phyloP scores from a whole-genome alignment of 1,140 invertebrate genomes.

The Nasonia vitripennis region DNA sequence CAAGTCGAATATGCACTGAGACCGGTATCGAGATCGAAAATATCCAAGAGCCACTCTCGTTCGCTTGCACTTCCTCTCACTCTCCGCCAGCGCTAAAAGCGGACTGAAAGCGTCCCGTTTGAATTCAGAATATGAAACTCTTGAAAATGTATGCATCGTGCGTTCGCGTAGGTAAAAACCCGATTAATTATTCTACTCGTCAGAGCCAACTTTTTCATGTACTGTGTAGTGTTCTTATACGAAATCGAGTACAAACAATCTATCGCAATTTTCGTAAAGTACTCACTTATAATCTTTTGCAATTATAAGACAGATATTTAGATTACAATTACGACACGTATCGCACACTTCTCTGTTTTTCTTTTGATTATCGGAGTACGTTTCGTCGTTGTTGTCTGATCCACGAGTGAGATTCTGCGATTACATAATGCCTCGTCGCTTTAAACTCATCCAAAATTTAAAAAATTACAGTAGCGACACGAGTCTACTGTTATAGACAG shows the following conservation, averaged over 20 bases:
- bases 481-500: background rate
- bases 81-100: background rate
- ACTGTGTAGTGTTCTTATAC: background rate
- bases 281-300: too few species aligned
- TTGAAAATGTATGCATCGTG: background rate
- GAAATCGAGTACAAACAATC: too few species aligned
- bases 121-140: constrained; percentile 4
- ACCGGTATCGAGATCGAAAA: constrained; percentile 20
- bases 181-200: background rate
- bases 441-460: background rate
- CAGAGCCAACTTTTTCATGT: background rate
- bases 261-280: too few species aligned
- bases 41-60: constrained; percentile 4
- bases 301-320: too few species aligned
- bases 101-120: constrained; percentile 1
- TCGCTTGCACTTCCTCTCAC: constrained; percentile 8
- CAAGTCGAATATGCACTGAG: constrained; percentile 2
- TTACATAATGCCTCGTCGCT: background rate
- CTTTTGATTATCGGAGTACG: too few species aligned
- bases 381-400: too few species aligned
- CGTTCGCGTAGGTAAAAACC: background rate
- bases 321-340: too few species aligned
- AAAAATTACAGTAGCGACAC: background rate
- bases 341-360: too few species aligned
- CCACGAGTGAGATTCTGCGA: background rate